These are phyloP conservation scores for Pristionchus entomophagus DNA, from an alignment of 2,888 invertebrate genomes.

Conservation along the genomic window DNA sequence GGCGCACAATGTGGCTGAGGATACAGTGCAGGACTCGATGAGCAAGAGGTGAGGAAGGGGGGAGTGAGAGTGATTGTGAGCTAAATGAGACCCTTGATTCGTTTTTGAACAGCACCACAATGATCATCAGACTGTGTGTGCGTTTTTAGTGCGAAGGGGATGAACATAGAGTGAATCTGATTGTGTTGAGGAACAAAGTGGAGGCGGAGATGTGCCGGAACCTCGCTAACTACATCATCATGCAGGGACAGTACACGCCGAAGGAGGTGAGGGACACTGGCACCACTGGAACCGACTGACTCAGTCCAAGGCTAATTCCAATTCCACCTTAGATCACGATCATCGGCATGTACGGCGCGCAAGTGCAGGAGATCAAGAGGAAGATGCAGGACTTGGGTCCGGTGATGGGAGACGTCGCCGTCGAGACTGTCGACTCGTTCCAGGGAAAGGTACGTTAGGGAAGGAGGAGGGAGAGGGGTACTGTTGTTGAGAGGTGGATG, in stretches of 20 bases:
- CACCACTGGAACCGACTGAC: too few relatives aligned
- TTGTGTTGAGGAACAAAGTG: slow-evolving; percentile 9
- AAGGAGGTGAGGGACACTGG: slow-evolving; percentile 73
- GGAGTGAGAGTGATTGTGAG: too few relatives aligned
- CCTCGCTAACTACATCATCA: slow-evolving; percentile 60
- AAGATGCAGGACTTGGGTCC: background rate
- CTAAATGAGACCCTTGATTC: too few relatives aligned
- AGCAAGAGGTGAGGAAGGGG: background rate
- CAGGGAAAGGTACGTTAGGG: slow-evolving; percentile 55
- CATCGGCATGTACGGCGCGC: slow-evolving; percentile 84
- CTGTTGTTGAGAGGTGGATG: too few relatives aligned
- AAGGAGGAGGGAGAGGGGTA: background rate
- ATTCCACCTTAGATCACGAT: slow-evolving; percentile 82
- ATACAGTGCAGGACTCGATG: slow-evolving; percentile 36
- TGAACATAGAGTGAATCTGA: too few relatives aligned
- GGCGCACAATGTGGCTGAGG: slow-evolving; percentile 54
- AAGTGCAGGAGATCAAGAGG: slow-evolving; percentile 78
- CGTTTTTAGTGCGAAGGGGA: too few relatives aligned
- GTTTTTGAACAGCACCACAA: too few relatives aligned
- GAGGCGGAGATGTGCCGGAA: slow-evolving; percentile 76
- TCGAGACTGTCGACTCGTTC: slow-evolving; percentile 62
- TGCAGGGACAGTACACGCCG: slow-evolving; percentile 57
- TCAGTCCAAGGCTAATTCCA: background rate
- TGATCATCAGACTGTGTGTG: too few relatives aligned
- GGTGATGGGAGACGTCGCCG: slow-evolving; percentile 45